These are phyloP conservation scores for Leptopilina boulardi DNA, from an alignment of 1,140 invertebrate genomes.

Conservation along the genomic window DNA sequence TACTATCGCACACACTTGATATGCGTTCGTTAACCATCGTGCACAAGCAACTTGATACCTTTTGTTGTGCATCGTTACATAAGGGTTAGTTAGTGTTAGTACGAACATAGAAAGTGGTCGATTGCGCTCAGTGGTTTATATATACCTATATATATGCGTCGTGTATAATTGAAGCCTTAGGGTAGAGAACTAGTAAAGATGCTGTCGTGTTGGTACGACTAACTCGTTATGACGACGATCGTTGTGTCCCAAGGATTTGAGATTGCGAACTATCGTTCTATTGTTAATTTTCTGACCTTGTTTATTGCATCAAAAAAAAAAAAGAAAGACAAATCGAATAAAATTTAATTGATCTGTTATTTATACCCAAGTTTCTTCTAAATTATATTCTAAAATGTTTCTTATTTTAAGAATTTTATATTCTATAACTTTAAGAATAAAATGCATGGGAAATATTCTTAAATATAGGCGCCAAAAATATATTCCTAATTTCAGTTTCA, in stretches of 20 bases:
- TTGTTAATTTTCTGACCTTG: not conserved
- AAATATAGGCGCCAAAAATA: too few species aligned
- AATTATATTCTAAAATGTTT: too few species aligned
- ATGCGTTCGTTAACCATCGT: constrained; percentile 70
- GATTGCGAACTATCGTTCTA: constrained; percentile 37
- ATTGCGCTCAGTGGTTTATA: constrained; percentile 67
- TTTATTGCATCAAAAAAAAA: not conserved
- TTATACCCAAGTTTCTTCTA: not conserved
- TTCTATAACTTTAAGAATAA: too few species aligned
- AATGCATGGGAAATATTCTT: too few species aligned
- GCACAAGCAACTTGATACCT: constrained; percentile 69
- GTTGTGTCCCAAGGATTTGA: constrained; percentile 44
- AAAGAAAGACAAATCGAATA: too few species aligned
- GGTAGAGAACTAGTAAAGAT: constrained; percentile 57
- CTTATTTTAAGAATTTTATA: too few species aligned
- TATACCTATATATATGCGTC: too few species aligned
- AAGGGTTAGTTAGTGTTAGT: constrained; percentile 61
- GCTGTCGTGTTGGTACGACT: constrained; percentile 49
- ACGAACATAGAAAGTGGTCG: constrained; percentile 67
- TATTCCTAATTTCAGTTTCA: too few species aligned
- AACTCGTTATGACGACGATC: constrained; percentile 48
- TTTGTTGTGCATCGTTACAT: constrained; percentile 72
- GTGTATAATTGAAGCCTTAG: constrained; percentile 67
- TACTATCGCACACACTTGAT: constrained; percentile 55
- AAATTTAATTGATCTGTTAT: not conserved